Percentiles rank a stretch among this genome's conserved stretches.
These are phyloP conservation scores for Atrina japonica DNA, from an alignment of 2,888 invertebrate species.

Conservation along the genomic window DNA sequence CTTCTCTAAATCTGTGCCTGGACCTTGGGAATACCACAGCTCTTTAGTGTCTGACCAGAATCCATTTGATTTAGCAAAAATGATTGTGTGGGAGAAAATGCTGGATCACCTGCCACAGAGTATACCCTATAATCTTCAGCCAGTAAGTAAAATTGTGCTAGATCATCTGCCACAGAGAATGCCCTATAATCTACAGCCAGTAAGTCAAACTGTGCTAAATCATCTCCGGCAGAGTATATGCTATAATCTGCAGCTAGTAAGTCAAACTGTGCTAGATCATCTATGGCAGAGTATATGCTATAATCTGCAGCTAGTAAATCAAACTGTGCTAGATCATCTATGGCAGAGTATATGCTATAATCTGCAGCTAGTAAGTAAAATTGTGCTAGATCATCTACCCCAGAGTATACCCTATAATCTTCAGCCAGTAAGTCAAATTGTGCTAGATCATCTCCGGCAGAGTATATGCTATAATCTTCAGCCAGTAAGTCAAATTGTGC, in stretches of 20 bases:
- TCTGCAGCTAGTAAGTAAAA: no score
- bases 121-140: conserved; percentile 90
- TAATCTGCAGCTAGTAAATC: conserved; percentile 82
- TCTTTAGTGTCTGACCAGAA: conserved; percentile 88
- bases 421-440: no score
- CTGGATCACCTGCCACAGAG: conserved; percentile 92
- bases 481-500: no score
- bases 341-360: no score
- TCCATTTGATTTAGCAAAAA: conserved; percentile 86
- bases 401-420: no score
- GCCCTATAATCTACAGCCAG: conserved; percentile 88
- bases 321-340: conserved; percentile 87
- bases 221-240: conserved; percentile 92
- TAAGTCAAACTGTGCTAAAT: conserved; percentile 85
- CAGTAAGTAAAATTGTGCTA: conserved; percentile 83
- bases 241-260: conserved; percentile 85
- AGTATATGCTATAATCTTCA: no score
- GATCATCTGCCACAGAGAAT: conserved; percentile 92
- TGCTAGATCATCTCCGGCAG: no score
- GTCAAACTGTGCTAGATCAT: conserved; percentile 86
- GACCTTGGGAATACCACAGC: conserved; percentile 86
- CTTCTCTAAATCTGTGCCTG: conserved; percentile 85
- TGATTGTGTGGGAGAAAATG: conserved; percentile 90
- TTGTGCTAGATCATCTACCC: no score
- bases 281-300: conserved; percentile 94